Evolutionary conservation across 2,888 invertebrate genomes (phyloP), one percentile per base, ranked within the genome.

Genomic region (Schizaphis graminum): DNA sequence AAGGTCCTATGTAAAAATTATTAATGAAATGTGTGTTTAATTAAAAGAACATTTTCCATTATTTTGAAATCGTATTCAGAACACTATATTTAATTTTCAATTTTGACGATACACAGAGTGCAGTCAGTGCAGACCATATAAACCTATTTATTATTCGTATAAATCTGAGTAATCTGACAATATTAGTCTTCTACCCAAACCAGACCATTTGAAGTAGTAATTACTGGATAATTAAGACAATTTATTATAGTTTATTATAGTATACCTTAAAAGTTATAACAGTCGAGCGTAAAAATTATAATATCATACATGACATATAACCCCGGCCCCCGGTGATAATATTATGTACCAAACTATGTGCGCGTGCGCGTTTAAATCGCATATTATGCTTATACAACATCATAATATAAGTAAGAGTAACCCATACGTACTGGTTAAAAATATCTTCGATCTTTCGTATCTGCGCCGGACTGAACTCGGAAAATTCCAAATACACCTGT

Each of bases 401-500:
- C n/a, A n/a, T n/a, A n/a, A n/a, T 35, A 67, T n/a, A 77, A 35
- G 21, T 35, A 21, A 77, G n/a, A 35, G 21, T 35, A 21, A 77
- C 35, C 21, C 21, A 35, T 77, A 87, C 90, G 49, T 61, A 94
- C 93, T 85, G 89, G 11, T 91, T 61, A 41, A 94, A 94, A 26
- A 94, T 16, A 11, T 90, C 90, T 91, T 94, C 93, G 61, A 94
- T 86, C 44, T 86, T 57, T 41, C 67, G 86, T n/a, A 94, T 86
- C 41, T 94, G 93, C 41, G 85, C 85, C 41, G 93, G 61, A n/a
- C 93, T 91, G 90, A 90, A 94, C 85, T 94, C 85, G 10, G 93
- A 90, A 21, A 94, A 94, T 28, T 94, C 93, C 90, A 89, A 28
- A 41, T 94, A 94, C 90, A 91, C 85, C 41, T 86, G 93, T 94